Conservation (phyloP, 2,888 invertebrate species). For the Xanthia icteritia region DNA sequence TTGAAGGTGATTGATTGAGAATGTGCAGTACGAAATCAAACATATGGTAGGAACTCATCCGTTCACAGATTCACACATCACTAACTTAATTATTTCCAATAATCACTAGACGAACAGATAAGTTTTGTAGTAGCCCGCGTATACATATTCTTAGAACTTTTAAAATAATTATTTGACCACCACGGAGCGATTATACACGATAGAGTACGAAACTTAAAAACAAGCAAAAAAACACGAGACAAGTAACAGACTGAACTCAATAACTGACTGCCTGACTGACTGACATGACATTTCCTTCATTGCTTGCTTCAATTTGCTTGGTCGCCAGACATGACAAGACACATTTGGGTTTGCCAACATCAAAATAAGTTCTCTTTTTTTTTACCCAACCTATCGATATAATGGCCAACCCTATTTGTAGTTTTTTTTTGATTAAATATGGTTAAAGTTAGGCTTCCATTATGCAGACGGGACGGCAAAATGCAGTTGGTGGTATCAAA, state of each 20-base stretch:
- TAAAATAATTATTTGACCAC: slow-evolving; percentile 71
- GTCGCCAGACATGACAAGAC: slow-evolving; percentile 38
- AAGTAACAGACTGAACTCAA: slow-evolving; percentile 72
- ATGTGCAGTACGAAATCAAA: slow-evolving; percentile 79
- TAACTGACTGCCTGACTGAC: slow-evolving; percentile 61
- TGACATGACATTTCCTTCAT: slow-evolving; percentile 43
- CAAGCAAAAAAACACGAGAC: slow-evolving; percentile 75
- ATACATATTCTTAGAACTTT: slow-evolving; percentile 69
- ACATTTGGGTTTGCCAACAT: slow-evolving; percentile 38
- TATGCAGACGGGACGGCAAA: too few relatives aligned
- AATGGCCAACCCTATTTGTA: not conserved
- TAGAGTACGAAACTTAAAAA: slow-evolving; percentile 75
- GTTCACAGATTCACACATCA: slow-evolving; percentile 85
- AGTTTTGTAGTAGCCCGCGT: slow-evolving; percentile 65
- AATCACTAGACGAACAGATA: slow-evolving; percentile 70
- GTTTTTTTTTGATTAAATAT: not conserved
- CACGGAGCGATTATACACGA: slow-evolving; percentile 77
- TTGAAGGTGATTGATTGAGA: slow-evolving; percentile 68
- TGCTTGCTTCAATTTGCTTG: slow-evolving; percentile 26
- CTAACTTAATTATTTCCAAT: slow-evolving; percentile 74
- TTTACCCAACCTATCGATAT: not conserved
- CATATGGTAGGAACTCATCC: slow-evolving; percentile 88
- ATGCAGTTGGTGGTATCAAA: too few relatives aligned
- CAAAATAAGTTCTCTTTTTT: slow-evolving; percentile 14
- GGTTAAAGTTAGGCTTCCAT: too few relatives aligned